These are phyloP conservation scores for Microplitis manilae DNA, from an alignment of 2,888 invertebrate genomes.

Conservation along the genomic window DNA sequence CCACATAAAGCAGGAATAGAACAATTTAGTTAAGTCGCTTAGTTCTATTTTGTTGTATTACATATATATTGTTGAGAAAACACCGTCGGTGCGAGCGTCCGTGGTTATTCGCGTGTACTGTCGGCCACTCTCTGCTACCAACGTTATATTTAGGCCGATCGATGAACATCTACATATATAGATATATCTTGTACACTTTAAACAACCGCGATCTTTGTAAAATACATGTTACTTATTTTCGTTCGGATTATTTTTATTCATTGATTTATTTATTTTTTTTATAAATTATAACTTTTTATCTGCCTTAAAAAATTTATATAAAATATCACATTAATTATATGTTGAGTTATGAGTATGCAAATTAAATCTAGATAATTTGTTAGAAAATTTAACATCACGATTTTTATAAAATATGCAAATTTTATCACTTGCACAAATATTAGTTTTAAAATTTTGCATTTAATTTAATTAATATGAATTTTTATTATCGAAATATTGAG, in stretches of 20 bases:
- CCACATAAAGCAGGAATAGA: background rate
- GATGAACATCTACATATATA: constrained; percentile 56
- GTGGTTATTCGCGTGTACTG: constrained; percentile 31
- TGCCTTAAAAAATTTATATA: background rate
- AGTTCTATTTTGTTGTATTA: constrained; percentile 5
- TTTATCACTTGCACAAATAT: no score
- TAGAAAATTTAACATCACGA: no score
- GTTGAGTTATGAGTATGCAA: no score
- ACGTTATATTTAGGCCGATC: constrained; percentile 70
- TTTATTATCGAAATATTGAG: no score
- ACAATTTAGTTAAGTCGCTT: constrained; percentile 18
- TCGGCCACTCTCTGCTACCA: constrained; percentile 41
- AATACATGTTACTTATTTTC: background rate
- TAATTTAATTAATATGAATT: no score
- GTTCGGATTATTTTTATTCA: constrained; percentile 4
- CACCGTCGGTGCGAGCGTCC: constrained; percentile 15
- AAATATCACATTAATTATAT: background rate
- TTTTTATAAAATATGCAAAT: no score
- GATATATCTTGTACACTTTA: constrained; percentile 40
- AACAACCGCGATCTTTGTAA: constrained; percentile 1
- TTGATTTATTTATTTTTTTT: constrained; percentile 7
- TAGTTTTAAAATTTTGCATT: no score
- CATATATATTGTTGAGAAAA: constrained; percentile 36
- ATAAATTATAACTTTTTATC: background rate
- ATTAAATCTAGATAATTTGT: no score